phyloP scores from a whole-genome alignment of 2,797 vertebrate species.

The Gadopsis bispinosus region DNA sequence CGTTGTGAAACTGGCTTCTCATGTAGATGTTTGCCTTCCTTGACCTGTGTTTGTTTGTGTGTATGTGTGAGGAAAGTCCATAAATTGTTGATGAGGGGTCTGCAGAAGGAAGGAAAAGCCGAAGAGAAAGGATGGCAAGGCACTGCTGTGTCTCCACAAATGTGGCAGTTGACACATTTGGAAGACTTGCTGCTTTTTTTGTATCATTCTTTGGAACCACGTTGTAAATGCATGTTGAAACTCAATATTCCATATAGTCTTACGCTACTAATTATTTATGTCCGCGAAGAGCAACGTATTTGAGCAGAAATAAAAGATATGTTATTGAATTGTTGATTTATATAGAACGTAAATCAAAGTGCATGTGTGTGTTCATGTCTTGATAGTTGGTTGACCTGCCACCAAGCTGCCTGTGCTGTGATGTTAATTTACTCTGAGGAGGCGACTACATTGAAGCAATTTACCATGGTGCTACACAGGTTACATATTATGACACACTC shows the following conservation, averaged over 20 bases:
- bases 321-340: not conserved
- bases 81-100: slow-evolving; percentile 43
- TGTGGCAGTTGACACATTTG: slow-evolving; percentile 13
- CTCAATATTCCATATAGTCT: not conserved
- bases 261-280: not conserved
- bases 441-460: slow-evolving; percentile 51
- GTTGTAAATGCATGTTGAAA: slow-evolving; percentile 11
- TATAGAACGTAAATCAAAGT: not conserved
- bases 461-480: slow-evolving; percentile 53
- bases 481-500: slow-evolving; percentile 73
- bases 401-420: slow-evolving; percentile 23
- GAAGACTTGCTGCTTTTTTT: slow-evolving; percentile 33
- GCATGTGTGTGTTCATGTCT: slow-evolving; percentile 5
- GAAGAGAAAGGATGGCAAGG: slow-evolving; percentile 23
- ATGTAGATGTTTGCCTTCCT: not conserved
- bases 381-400: slow-evolving; percentile 5
- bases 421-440: slow-evolving; percentile 54
- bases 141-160: slow-evolving; percentile 23
- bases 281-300: not conserved
- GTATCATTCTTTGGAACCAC: slow-evolving; percentile 15
- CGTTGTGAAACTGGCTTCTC: not conserved
- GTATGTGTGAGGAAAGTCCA: slow-evolving; percentile 23
- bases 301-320: slow-evolving; percentile 2
- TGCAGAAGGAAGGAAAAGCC: slow-evolving; percentile 19
- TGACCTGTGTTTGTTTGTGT: slow-evolving; percentile 15